Evolutionary conservation across 2,888 invertebrate species (phyloP), one percentile per base, ranked within the genome.

Genomic region (Mactromeris polynyma): DNA sequence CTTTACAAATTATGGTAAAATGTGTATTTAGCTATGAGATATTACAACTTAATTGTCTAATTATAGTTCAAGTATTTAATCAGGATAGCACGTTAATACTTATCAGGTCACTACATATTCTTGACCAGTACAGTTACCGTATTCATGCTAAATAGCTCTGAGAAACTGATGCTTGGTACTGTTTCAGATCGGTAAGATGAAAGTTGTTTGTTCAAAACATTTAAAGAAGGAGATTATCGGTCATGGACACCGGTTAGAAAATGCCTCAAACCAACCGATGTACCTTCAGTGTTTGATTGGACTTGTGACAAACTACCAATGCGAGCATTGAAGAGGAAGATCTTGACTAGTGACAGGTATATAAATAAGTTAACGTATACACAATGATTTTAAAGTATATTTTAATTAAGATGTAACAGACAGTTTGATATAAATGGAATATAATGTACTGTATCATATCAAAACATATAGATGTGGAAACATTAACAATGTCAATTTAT

Each of bases 191-290:
- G 17, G 6, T 6, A 83, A 21, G 21, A 83, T n/a, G 31, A 83
- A 77, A 33, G 83, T 83, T 51, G 83, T 83, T 40, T 83, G 83
- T 46, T 83, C 83, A 26, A 83, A 83, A 83, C 83, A 83, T 77
- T 83, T 51, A 73, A 26, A 46, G 40, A 51, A 77, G 83, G 77
- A 33, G 83, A 83, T 46, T 83, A 77, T 33, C n/a, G 51, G 11
- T 38, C 69, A 69, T 83, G 46, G 46, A 77, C 77, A 77, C 83
- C 77, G 26, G 77, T 83, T 21, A 26, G 77, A 21, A 83, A 83
- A 36, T 33, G 51, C 11, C 77, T 83, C 14, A 77, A 83, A n/a
- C 6, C 0, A 77, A 42, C 26, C 1, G 33, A 46, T 14, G 83
- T 77, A 31, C 83, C 83, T 14, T 46, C 77, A 11, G 51, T 69